Evolutionary conservation across 2,113 vertebrate species (phyloP).

Genomic region (Psophia crepitans): DNA sequence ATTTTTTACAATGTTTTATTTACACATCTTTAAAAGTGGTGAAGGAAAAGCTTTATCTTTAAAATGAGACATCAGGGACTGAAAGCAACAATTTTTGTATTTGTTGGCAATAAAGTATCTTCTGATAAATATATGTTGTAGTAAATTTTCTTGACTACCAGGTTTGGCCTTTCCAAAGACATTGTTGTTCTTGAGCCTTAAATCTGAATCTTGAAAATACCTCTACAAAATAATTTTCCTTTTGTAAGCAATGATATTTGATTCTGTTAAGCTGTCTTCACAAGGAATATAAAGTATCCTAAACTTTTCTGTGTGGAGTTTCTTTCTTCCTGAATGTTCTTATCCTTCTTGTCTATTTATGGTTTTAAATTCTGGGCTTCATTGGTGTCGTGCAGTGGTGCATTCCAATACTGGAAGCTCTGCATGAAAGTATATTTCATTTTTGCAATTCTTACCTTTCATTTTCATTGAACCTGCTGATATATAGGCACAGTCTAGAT

Average conservation of each 20-base stretch:
- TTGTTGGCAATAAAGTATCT: conserved; percentile 73
- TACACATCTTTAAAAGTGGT: conserved; percentile 20
- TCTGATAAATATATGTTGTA: conserved; percentile 21
- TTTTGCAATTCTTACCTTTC: background rate
- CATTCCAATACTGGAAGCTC: background rate
- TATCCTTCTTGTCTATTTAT: background rate
- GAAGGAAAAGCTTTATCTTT: conserved; percentile 67
- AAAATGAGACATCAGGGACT: conserved; percentile 57
- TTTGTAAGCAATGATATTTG: background rate
- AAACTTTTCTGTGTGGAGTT: background rate
- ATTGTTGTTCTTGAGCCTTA: background rate
- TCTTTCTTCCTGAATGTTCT: background rate
- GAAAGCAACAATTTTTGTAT: conserved; percentile 50
- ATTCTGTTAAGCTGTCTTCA: background rate
- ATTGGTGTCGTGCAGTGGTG: background rate
- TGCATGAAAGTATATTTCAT: background rate
- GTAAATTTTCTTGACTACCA: conserved; percentile 30
- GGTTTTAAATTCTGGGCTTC: background rate
- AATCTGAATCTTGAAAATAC: background rate
- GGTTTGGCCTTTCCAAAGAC: background rate
- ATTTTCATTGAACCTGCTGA: background rate
- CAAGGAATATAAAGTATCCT: background rate
- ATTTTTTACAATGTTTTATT: conserved; percentile 44
- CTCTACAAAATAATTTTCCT: background rate
- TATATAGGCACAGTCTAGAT: background rate